phyloP scores from a whole-genome alignment of 2,888 invertebrate genomes.

The Polydrusus cervinus region DNA sequence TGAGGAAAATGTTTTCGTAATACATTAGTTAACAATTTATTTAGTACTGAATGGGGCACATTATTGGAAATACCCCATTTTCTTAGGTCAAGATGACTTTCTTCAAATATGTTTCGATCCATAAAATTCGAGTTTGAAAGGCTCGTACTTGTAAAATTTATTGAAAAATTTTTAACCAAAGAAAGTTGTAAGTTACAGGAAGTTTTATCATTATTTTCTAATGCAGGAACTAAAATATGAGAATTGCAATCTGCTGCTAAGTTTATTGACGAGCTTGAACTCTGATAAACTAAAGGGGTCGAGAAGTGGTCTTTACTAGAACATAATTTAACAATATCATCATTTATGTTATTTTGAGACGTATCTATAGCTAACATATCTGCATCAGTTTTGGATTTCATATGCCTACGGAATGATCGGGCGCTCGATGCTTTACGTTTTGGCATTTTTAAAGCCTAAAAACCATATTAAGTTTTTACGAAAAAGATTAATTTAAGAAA shows the following conservation, averaged over 20 bases:
- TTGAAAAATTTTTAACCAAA: neutral
- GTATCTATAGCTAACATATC: neutral
- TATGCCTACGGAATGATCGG: neutral
- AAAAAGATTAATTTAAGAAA: neutral
- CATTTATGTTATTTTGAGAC: neutral
- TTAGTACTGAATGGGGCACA: constrained; percentile 41
- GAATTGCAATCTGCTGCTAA: neutral
- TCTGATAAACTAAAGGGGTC: constrained; percentile 1
- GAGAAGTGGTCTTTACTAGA: neutral
- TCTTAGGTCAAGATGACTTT: neutral
- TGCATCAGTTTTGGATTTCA: neutral
- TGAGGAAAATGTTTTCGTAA: constrained; percentile 44
- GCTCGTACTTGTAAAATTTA: neutral
- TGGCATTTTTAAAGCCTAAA: neutral
- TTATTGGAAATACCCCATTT: constrained; percentile 45
- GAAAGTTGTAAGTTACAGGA: neutral
- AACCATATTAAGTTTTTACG: neutral
- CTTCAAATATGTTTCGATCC: neutral
- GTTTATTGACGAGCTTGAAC: constrained; percentile 1
- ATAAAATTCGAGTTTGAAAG: neutral
- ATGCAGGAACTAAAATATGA: neutral
- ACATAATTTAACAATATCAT: neutral
- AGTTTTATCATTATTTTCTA: neutral
- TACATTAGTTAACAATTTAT: constrained; percentile 35
- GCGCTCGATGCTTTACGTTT: neutral